phyloP scores from a whole-genome alignment of 2,888 invertebrate species.

The Catocala nupta region DNA sequence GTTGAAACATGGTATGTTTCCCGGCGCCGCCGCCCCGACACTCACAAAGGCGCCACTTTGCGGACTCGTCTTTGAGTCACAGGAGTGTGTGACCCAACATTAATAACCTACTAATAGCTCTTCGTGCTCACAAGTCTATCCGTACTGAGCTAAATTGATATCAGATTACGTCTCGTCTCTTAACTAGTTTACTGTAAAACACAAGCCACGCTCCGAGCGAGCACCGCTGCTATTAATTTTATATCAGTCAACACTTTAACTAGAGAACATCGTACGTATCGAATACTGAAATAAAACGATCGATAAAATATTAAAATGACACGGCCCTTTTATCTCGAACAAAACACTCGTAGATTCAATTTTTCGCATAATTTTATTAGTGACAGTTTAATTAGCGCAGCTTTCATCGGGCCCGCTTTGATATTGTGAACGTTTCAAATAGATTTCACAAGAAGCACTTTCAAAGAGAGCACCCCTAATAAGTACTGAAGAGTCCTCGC shows the following conservation, averaged over 20 bases:
- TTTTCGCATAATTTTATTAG: constrained; percentile 86
- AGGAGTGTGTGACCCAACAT: constrained; percentile 78
- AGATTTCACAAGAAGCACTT: constrained; percentile 86
- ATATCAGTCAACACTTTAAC: constrained; percentile 20
- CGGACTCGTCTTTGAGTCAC: constrained; percentile 79
- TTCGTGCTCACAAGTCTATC: constrained; percentile 40
- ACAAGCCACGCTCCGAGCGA: constrained; percentile 18
- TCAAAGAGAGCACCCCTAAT: constrained; percentile 87
- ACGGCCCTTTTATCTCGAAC: constrained; percentile 66
- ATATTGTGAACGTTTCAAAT: constrained; percentile 86
- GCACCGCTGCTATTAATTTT: constrained; percentile 6
- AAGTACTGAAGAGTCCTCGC: constrained; percentile 88
- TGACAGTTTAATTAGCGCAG: constrained; percentile 86
- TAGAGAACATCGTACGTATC: constrained; percentile 9
- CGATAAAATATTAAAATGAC: constrained; percentile 58
- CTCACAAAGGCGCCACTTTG: constrained; percentile 83
- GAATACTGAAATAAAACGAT: constrained; percentile 23
- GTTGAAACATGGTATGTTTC: constrained; percentile 50
- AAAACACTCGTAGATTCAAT: constrained; percentile 76
- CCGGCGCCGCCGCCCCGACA: constrained; percentile 59
- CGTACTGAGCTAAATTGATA: constrained; percentile 40
- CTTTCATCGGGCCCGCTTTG: constrained; percentile 84
- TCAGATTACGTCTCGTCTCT: constrained; percentile 32
- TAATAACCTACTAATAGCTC: constrained; percentile 82
- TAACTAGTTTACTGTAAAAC: constrained; percentile 29